Base-by-base conservation (phyloP, 2,888 invertebrate genomes). In the Anorthoa munda region DNA sequence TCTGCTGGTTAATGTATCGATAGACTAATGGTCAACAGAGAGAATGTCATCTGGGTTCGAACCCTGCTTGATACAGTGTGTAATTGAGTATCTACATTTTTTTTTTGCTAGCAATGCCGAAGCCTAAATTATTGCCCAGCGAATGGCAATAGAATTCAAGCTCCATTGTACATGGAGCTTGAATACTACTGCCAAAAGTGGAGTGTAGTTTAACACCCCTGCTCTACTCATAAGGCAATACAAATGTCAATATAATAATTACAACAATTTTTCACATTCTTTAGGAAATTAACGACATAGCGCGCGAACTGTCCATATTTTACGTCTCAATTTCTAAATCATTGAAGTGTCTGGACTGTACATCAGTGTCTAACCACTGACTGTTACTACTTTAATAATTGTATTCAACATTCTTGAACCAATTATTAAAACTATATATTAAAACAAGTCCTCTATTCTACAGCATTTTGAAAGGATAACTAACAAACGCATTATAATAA, bases 371-470 rank as follows among this genome's bases (percentile, higher is more conserved):
- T 39, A 23, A 3, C 26, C 50, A 23, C 45, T 23, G 45, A 23
- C 23, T 5, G 9, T 17, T 18, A 56, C 26, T 2, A 61, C n/a
- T n/a, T n/a, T n/a, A n/a, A n/a, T n/a, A n/a, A n/a, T 64, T 77
- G 26, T n/a, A 13, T 55, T 39, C 39, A 39, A 39, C 39, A 39
- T 39, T 26, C 15, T 50, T 13, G 21, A 79, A 66, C 48, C 45
- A 63, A 79, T 79, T 78, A 79, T 79, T 82, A 53, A 82, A 71
- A 60, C 46, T 48, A 45, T 61, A 56, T 53, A 71, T 61, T 65
- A 45, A 65, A 79, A 50, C 26, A 0, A 56, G 4, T 17, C 21
- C 5, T 18, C 12, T 17, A 65, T 53, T 51, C 18, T 45, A 48
- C 18, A 46, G 11, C 9, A 51, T 70, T 65, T 55, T 50, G 26